Evolutionary conservation across 2,888 invertebrate genomes (phyloP).

Genomic region (Oscheius sp.): DNA sequence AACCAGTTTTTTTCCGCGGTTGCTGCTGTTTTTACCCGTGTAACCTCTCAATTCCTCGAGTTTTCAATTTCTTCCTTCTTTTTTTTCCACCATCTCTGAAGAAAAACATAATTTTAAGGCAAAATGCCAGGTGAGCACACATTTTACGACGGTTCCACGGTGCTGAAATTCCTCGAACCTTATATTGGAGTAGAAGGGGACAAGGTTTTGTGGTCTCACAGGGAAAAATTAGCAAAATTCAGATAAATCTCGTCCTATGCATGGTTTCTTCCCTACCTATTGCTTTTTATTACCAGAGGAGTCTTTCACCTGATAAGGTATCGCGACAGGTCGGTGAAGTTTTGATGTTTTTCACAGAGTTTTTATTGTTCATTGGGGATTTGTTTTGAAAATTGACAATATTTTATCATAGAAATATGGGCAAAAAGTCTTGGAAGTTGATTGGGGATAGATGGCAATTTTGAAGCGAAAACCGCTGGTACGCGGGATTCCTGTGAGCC

Average conservation of each 20-base stretch:
- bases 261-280: slow-evolving; percentile 59
- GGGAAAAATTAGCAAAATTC: slow-evolving; percentile 30
- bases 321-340: slow-evolving; percentile 25
- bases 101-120: background rate
- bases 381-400: no score
- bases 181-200: slow-evolving; percentile 63
- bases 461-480: no score
- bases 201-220: slow-evolving; percentile 48
- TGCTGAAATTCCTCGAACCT: slow-evolving; percentile 64
- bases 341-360: background rate
- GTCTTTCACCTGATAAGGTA: slow-evolving; percentile 48
- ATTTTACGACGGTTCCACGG: slow-evolving; percentile 66
- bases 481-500: no score
- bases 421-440: no score
- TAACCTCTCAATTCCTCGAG: background rate
- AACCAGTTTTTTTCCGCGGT: background rate
- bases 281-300: slow-evolving; percentile 54
- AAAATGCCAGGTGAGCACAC: slow-evolving; percentile 70
- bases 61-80: background rate
- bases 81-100: background rate
- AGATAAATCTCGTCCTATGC: slow-evolving; percentile 66
- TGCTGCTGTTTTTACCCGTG: background rate
- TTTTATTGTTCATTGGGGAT: background rate
- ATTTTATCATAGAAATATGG: no score
- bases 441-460: no score